phyloP scores from a whole-genome alignment of 2,113 vertebrate genomes.

The Datnioides undecimradiatus region DNA sequence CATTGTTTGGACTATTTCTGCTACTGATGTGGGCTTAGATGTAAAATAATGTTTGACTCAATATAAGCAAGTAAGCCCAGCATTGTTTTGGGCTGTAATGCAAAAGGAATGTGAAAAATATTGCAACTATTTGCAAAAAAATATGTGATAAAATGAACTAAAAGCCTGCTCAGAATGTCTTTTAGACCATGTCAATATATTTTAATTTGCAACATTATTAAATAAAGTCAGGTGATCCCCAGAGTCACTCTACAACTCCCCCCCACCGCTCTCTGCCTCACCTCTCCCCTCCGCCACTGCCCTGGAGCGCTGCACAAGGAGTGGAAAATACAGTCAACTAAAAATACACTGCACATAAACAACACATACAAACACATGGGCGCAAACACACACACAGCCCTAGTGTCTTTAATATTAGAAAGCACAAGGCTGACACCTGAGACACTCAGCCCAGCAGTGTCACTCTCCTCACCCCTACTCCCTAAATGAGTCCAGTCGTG shows the following conservation, averaged over 20 bases:
- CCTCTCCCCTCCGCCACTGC: not conserved
- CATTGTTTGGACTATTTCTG: conserved; percentile 21
- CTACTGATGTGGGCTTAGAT: conserved; percentile 5
- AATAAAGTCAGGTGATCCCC: conserved; percentile 57
- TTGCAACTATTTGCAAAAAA: conserved; percentile 7
- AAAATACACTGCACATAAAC: conserved; percentile 78
- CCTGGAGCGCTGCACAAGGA: conserved; percentile 78
- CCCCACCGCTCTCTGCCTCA: not conserved
- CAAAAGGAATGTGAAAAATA: conserved; percentile 15
- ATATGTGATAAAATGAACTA: not conserved
- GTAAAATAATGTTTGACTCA: not conserved
- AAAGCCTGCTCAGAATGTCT: conserved; percentile 7
- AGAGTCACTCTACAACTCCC: conserved; percentile 3
- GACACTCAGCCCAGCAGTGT: conserved; percentile 31
- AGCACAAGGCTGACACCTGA: conserved; percentile 79
- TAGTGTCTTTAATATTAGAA: conserved; percentile 81
- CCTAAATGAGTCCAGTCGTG: conserved; percentile 50
- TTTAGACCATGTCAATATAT: conserved; percentile 1
- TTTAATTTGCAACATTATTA: conserved; percentile 10
- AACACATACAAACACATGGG: conserved; percentile 58
- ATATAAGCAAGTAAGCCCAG: conserved; percentile 1
- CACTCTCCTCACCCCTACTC: conserved; percentile 20
- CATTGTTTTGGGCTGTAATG: conserved; percentile 14
- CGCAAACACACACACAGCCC: conserved; percentile 47
- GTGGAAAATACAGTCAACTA: conserved; percentile 83